Evolutionary conservation across 2,113 vertebrate species (phyloP), one percentile per base, ranked within the genome.

Genomic region (Abramis brama): DNA sequence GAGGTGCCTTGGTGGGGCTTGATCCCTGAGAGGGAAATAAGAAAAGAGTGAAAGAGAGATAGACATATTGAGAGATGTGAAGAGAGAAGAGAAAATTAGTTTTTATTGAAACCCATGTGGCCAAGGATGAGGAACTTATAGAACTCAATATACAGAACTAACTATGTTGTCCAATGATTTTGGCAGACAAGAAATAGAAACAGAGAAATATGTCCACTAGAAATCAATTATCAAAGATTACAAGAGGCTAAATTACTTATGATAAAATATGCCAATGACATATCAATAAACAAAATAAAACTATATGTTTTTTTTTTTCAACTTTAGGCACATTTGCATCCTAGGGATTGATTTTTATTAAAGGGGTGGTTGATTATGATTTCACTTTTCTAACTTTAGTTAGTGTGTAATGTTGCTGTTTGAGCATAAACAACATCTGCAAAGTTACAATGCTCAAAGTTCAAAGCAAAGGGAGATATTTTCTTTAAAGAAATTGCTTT

Each of bases 1-100:
- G 93, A 93, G 86, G 93, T 92, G 91, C 92, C 93, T 92, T 92
- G 88, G 89, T 85, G 93, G 92, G 90, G 91, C 89, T 87, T 87
- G 84, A 90, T 91, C 92, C 90, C 62, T 45, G 73, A 82, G 33
- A 85, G 50, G 70, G 82, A 52, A 43, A 85, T 79, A 82, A 82
- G 59, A 23, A 45, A 39, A 74, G 52, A 75, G 15, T 36, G 66
- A 81, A 50, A 81, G 47, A 62, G 90, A 86, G 89, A 90, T 70
- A 88, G 36, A 88, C 82, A 87, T 89, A 90, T 75, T 90, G 68
- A 85, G 60, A 89, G 78, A 78, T 33, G 66, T n/a, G 55, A 50
- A 62, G 45, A 83, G 66, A 89, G 86, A 71, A 79, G 68, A 71
- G 36, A 68, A 79, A 45, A 66, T 21, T 4, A 79, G 82, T 36